Evolutionary conservation across 1,140 invertebrate species (phyloP), one percentile per base, ranked within the genome.

Genomic region (Pachyrhynchus sulphureomaculatus): DNA sequence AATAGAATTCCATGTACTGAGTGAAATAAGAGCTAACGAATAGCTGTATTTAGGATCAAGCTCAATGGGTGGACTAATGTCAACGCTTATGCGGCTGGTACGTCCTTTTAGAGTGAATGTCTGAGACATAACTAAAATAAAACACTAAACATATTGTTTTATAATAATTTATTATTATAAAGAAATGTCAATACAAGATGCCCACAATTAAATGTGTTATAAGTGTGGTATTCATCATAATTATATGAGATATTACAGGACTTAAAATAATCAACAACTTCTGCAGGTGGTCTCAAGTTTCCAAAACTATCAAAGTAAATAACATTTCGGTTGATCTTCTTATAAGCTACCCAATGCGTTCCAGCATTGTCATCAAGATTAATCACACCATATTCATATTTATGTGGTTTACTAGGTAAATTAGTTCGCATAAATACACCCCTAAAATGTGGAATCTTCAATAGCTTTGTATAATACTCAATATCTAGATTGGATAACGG

Each of bases 261-360:
- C 12, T 20, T 21, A 15, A 64, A 54, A 65, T 70, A 73, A 24
- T 64, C 65, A 13, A 65, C 45, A 29, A 73, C 26, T 70, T 72
- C 71, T 52, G 26, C 5, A 18, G 72, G 68, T n/a, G 72, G 72
- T 67, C 61, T 61, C 17, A 75, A 49, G 51, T 75, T 60, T 21
- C 72, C 72, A 68, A 64, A 74, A 61, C 68, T 70, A 66, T 74
- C 64, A 49, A 65, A 68, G 61, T 68, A 67, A 6, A 64, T n/a
- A 10, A 57, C 48, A 23, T 41, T 58, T 54, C 64, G 61, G 33
- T 60, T 48, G 32, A 51, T 34, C 64, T 76, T 74, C 39, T 58
- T 68, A 57, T 73, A 74, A 29, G 71, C 70, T 67, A 74, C 71
- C 73, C 73, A 76, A 69, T 76, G 72, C 36, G 73, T 73, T 45